These are phyloP conservation scores for Rotaria sp. DNA, from an alignment of 2,888 invertebrate genomes.

Conservation along the genomic window DNA sequence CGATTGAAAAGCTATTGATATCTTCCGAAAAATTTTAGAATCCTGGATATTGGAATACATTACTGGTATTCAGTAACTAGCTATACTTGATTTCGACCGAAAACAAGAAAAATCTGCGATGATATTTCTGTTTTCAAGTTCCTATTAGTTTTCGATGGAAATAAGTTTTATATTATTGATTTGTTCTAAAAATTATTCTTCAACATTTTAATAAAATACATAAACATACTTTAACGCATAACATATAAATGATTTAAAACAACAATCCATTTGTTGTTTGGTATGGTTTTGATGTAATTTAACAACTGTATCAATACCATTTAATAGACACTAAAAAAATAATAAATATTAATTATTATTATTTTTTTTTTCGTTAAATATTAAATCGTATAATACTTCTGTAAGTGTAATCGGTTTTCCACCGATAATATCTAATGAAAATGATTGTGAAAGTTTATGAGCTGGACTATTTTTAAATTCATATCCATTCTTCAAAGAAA, in stretches of 20 bases:
- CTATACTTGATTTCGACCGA: too few species aligned
- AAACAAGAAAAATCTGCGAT: too few species aligned
- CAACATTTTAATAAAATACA: too few species aligned
- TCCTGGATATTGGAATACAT: too few species aligned
- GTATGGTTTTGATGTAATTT: constrained; percentile 83
- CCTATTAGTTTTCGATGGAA: too few species aligned
- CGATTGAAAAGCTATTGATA: too few species aligned
- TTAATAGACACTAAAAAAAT: constrained; percentile 67
- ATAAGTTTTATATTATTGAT: too few species aligned
- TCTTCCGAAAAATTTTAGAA: too few species aligned
- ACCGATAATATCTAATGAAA: constrained; percentile 83
- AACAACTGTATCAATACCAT: constrained; percentile 82
- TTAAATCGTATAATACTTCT: constrained; percentile 57
- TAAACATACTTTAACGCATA: constrained; percentile 79
- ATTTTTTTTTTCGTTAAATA: background rate
- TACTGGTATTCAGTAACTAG: too few species aligned
- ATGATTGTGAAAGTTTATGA: constrained; percentile 83
- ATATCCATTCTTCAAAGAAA: constrained; percentile 66
- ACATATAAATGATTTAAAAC: constrained; percentile 95
- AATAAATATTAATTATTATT: background rate
- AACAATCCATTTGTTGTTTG: constrained; percentile 87
- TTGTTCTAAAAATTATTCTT: too few species aligned
- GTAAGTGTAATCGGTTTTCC: constrained; percentile 77
- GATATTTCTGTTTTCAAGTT: too few species aligned
- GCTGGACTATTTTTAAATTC: constrained; percentile 90